These are phyloP conservation scores for Aspidapion aeneum DNA, from an alignment of 2,888 invertebrate genomes.

Conservation along the genomic window DNA sequence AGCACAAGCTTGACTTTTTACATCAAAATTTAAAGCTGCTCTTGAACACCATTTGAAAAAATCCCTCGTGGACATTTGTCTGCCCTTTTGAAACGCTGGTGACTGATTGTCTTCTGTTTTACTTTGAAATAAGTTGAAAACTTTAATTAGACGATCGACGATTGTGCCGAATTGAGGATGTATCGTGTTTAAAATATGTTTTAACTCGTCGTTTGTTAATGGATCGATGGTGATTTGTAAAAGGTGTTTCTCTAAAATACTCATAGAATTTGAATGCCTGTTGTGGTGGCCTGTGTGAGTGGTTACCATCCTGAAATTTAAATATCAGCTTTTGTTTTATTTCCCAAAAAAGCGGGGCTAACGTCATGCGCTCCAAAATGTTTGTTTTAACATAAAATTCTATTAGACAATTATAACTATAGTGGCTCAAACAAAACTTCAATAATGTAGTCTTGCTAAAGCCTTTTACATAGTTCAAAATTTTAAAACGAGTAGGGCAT, in stretches of 20 bases:
- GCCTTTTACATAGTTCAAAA: too few species aligned
- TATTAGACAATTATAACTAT: not conserved
- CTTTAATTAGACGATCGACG: slow-evolving; percentile 72
- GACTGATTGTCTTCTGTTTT: slow-evolving; percentile 42
- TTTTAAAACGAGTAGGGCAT: too few species aligned
- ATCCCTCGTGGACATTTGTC: slow-evolving; percentile 80
- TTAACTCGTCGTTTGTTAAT: slow-evolving; percentile 69
- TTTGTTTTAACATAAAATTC: not conserved
- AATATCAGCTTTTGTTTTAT: slow-evolving; percentile 9
- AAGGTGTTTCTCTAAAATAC: slow-evolving; percentile 77
- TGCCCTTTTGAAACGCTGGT: slow-evolving; percentile 45
- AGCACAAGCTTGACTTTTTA: slow-evolving; percentile 65
- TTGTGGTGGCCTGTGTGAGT: slow-evolving; percentile 59
- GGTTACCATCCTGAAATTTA: slow-evolving; percentile 54
- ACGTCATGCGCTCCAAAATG: too few species aligned
- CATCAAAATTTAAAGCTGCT: slow-evolving; percentile 68
- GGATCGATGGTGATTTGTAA: slow-evolving; percentile 79
- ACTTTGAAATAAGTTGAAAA: slow-evolving; percentile 75
- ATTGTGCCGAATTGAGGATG: slow-evolving; percentile 72
- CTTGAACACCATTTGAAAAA: slow-evolving; percentile 89
- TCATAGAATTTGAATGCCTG: slow-evolving; percentile 60
- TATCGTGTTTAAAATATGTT: slow-evolving; percentile 63
- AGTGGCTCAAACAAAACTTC: too few species aligned
- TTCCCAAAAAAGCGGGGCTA: too few species aligned
- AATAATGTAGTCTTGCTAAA: too few species aligned